Evolutionary conservation across 1,140 invertebrate genomes (phyloP).

Genomic region (Pogonognathellus flavescens): DNA sequence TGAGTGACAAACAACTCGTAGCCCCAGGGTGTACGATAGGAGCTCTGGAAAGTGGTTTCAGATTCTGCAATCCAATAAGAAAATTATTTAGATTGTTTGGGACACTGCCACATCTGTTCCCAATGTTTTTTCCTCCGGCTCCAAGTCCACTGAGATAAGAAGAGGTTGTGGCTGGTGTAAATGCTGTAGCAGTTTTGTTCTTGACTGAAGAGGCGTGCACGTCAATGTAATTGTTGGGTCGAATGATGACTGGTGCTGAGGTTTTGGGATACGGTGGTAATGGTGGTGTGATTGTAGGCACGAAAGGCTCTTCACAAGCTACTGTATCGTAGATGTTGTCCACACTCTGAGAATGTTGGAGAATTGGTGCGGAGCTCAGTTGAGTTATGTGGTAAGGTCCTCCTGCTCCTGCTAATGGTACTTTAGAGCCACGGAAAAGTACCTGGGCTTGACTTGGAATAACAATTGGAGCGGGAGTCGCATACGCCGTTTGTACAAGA

Average conservation of each 20-base stretch:
- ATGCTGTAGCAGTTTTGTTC: conserved; percentile 55
- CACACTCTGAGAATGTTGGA: conserved; percentile 66
- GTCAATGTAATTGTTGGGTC: conserved; percentile 79
- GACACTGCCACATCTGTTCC: conserved; percentile 61
- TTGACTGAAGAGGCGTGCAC: conserved; percentile 74
- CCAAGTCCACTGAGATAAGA: conserved; percentile 41
- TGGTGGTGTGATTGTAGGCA: conserved; percentile 41
- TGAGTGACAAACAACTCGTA: conserved; percentile 51
- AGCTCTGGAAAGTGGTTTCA: conserved; percentile 66
- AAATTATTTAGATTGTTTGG: conserved; percentile 63
- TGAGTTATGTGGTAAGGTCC: conserved; percentile 51
- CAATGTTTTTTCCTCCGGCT: conserved; percentile 52
- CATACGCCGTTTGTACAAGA: conserved; percentile 69
- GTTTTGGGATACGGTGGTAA: conserved; percentile 67
- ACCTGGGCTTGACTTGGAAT: conserved; percentile 67
- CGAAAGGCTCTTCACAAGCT: conserved; percentile 59
- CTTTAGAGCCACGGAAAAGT: conserved; percentile 64
- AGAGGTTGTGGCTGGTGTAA: conserved; percentile 8
- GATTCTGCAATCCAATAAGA: conserved; percentile 63
- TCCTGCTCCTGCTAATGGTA: conserved; percentile 36
- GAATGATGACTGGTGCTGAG: conserved; percentile 73
- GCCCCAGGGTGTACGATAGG: conserved; percentile 64
- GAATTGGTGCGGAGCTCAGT: conserved; percentile 54
- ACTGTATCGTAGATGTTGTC: conserved; percentile 67
- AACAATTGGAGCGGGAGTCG: conserved; percentile 67